Base-by-base conservation (phyloP, 2,888 invertebrate species). In the Standfussiana lucernea region DNA sequence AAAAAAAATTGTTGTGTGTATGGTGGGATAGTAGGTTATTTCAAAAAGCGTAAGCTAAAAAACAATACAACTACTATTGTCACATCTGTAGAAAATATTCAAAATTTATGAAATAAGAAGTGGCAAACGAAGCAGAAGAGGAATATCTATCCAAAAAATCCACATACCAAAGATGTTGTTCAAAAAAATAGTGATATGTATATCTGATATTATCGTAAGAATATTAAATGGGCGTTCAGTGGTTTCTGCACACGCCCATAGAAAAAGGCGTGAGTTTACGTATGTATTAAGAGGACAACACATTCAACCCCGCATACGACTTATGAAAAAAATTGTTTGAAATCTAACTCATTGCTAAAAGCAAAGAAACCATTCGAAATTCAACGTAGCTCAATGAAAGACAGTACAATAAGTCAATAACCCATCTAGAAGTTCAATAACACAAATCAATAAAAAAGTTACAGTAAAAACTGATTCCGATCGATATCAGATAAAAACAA, bases 401-500 rank as follows among this genome's bases (percentile, higher is more conserved):
- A 28, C 56, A 76, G 59, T n/a, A 71, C 75, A 79, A 64, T 42
- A 73, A 82, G 69, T 69, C 75, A 79, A 64, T 42, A 73, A 82
- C 71, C 71, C 13, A 75, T 35, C 50, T 56, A 13, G 7, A 74
- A 85, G 82, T 87, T 82, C 69, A 87, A 62, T 82, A 68, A 64
- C 82, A 82, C 79, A 77, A 37, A 75, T 72, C 50, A 67, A 71
- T 50, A 81, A 79, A 85, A 85, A 84, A 68, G 69, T 75, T 56
- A 59, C 42, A 74, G 32, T 11, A 80, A 82, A 82, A 82, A 85
- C 76, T 56, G 62, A 68, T 56, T 56, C 42, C 73, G 24, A 88
- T 85, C 73, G 75, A 81, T 62, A 75, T 66, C 59, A 64, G 71
- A 79, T 61, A 85, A 86, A 84, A 76, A 75, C 73, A 72, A 70